Conservation (phyloP, 53 echinoderm and acorn worm species). For the Astropecten irregularis region DNA sequence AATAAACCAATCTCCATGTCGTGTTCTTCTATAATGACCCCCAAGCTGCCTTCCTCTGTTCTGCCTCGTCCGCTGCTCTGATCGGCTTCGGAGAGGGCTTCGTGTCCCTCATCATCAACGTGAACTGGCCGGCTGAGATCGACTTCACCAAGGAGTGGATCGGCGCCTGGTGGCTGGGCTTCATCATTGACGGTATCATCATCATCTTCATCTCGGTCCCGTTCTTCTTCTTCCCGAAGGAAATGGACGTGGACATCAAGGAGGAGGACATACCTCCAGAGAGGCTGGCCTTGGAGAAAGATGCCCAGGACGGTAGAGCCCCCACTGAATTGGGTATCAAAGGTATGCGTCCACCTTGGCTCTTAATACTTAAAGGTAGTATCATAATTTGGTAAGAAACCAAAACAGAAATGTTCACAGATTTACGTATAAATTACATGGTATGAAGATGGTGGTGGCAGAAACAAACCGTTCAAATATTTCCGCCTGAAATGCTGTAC, state of each 20-base stretch:
- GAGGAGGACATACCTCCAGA: constrained; percentile 10
- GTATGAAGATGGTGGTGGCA: no score
- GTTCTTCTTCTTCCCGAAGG: constrained; percentile 81
- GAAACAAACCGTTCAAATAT: no score
- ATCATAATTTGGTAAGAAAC: no score
- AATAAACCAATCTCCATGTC: no score
- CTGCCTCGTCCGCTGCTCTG: constrained; percentile 5
- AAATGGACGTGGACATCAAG: constrained; percentile 40
- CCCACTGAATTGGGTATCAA: neutral
- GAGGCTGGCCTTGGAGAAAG: neutral
- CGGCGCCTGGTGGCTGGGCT: constrained; percentile 91
- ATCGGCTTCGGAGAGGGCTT: constrained; percentile 4
- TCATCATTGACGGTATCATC: constrained; percentile 61
- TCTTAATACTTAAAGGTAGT: no score
- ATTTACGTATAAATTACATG: no score
- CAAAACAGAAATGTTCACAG: no score
- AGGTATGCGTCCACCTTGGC: no score
- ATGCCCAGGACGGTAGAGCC: neutral
- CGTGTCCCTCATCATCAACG: neutral
- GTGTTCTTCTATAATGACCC: no score
- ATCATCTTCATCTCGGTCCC: constrained; percentile 56
- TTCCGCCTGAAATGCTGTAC: no score
- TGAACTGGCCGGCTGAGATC: constrained; percentile 16
- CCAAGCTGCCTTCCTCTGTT: constrained; percentile 19
- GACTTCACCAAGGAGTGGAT: constrained; percentile 29